Evolutionary conservation across 2,888 invertebrate genomes (phyloP).

Genomic region (Pammene aurita): DNA sequence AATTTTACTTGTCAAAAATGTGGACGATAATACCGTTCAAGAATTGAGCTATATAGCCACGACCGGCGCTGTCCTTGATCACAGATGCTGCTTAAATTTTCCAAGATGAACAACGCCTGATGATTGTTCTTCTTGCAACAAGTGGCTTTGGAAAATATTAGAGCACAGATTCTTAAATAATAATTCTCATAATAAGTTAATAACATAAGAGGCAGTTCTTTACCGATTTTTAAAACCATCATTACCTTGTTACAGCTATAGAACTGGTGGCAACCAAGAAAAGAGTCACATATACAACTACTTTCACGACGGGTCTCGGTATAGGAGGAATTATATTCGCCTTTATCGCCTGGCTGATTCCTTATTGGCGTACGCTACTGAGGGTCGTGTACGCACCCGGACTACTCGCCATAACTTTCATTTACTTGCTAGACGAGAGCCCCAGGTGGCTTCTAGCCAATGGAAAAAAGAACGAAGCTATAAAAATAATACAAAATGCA

Average conservation of each 20-base stretch:
- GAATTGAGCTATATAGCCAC: too few species aligned
- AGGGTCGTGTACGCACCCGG: slow-evolving; percentile 87
- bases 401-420: slow-evolving; percentile 85
- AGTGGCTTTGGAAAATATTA: too few species aligned
- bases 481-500: slow-evolving; percentile 84
- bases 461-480: slow-evolving; percentile 85
- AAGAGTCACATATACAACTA: slow-evolving; percentile 59
- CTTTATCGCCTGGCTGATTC: slow-evolving; percentile 68
- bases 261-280: slow-evolving; percentile 69
- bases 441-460: slow-evolving; percentile 90
- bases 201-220: too few species aligned
- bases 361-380: slow-evolving; percentile 87
- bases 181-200: too few species aligned
- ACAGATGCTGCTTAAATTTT: too few species aligned
- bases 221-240: neutral
- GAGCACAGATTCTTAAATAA: too few species aligned
- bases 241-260: slow-evolving; percentile 57
- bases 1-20: too few species aligned
- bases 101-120: too few species aligned
- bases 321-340: slow-evolving; percentile 58
- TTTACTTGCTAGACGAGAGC: slow-evolving; percentile 88
- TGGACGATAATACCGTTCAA: too few species aligned
- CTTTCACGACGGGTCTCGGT: slow-evolving; percentile 49
- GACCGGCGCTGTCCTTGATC: too few species aligned
- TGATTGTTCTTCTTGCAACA: too few species aligned